Conservation (phyloP, 2,113 vertebrate genomes). For the Columba livia region DNA sequence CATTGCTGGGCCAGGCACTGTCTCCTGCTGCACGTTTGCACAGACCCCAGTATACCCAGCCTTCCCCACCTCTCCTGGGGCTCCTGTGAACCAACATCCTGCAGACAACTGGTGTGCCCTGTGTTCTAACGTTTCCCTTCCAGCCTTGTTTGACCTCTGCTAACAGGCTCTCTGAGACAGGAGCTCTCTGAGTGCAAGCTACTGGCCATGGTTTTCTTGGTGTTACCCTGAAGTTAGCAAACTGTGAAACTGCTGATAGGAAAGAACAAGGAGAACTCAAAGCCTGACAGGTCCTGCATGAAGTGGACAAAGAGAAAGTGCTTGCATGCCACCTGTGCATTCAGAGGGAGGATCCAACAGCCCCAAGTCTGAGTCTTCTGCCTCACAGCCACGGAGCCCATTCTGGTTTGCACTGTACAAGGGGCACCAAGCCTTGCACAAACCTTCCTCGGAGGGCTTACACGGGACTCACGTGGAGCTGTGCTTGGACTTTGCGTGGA, state of each 20-base stretch:
- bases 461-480: fast-evolving
- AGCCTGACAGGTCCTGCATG: neutral
- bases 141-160: neutral
- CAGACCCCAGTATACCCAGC: neutral
- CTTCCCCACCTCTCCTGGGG: neutral
- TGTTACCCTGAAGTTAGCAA: neutral
- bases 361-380: fast-evolving
- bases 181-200: neutral
- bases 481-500: fast-evolving
- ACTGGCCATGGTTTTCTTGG: neutral
- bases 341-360: neutral
- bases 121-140: fast-evolving
- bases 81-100: neutral
- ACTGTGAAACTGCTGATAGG: neutral
- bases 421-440: neutral
- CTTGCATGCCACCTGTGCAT: fast-evolving
- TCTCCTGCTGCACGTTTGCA: neutral
- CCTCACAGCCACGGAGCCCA: fast-evolving
- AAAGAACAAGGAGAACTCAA: neutral
- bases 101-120: neutral
- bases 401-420: fast-evolving
- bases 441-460: fast-evolving
- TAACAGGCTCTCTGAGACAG: neutral
- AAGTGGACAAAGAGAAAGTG: neutral
- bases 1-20: fast-evolving